A percentile compares a stretch with the other conserved stretches of the same genome.
Evolutionary conservation across 2,888 invertebrate genomes (phyloP).

Genomic region (Acronicta aceris): DNA sequence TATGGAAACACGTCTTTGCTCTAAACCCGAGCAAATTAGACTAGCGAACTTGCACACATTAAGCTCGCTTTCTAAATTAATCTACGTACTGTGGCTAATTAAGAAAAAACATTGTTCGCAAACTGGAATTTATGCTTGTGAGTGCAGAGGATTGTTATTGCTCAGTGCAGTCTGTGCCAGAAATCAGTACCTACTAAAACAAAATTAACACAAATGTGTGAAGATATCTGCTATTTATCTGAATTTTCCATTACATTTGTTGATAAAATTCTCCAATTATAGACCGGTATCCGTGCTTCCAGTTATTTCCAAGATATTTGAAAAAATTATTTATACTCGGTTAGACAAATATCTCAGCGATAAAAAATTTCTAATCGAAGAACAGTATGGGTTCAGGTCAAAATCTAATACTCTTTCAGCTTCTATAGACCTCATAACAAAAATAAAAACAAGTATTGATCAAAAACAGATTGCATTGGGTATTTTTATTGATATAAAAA

Average conservation of each 20-base stretch:
- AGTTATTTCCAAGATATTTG: no score
- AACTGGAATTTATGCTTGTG: slow-evolving; percentile 65
- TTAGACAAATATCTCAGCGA: no score
- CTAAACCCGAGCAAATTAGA: slow-evolving; percentile 81
- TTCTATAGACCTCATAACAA: no score
- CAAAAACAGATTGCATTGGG: no score
- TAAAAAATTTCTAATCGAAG: no score
- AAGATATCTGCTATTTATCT: not conserved
- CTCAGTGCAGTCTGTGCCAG: slow-evolving; percentile 40
- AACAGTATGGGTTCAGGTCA: no score
- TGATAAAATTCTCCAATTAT: no score
- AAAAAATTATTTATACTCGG: no score
- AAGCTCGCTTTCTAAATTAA: slow-evolving; percentile 80
- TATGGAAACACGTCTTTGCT: slow-evolving; percentile 86
- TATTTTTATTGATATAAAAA: no score
- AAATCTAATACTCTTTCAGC: no score
- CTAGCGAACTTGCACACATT: slow-evolving; percentile 75
- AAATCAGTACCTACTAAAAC: slow-evolving; percentile 20
- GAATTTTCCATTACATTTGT: not conserved
- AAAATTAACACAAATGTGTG: slow-evolving; percentile 16
- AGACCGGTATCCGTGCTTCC: no score
- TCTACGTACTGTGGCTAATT: slow-evolving; percentile 77
- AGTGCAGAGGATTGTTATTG: slow-evolving; percentile 48
- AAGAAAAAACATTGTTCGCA: slow-evolving; percentile 74
- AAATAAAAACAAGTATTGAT: no score